phyloP scores from a whole-genome alignment of 1,140 invertebrate genomes.

The Drosophila virilis region DNA sequence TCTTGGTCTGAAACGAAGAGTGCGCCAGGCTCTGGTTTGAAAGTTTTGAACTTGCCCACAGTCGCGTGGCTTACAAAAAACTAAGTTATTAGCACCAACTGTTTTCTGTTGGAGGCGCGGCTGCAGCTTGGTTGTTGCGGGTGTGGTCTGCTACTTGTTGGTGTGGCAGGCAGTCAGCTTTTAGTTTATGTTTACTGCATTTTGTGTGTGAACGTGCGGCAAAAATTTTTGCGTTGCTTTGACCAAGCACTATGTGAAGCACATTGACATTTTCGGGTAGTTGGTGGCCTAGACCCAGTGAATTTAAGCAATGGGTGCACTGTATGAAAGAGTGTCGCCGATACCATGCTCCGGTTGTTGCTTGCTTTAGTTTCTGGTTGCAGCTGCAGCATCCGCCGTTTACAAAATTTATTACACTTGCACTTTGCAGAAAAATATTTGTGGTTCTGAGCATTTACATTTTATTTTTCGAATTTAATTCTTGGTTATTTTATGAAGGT shows the following conservation, averaged over 20 bases:
- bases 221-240: constrained; percentile 54
- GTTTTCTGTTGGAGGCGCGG: constrained; percentile 16
- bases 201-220: constrained; percentile 63
- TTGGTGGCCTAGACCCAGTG: constrained; percentile 21
- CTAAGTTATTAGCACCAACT: constrained; percentile 77
- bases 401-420: constrained; percentile 60
- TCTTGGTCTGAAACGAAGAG: constrained; percentile 46
- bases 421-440: constrained; percentile 63
- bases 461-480: constrained; percentile 61
- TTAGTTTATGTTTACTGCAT: constrained; percentile 72
- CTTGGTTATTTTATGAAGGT: constrained; percentile 17
- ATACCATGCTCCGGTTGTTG: not conserved
- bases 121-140: constrained; percentile 40
- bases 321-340: not conserved
- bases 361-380: constrained; percentile 30
- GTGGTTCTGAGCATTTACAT: constrained; percentile 57
- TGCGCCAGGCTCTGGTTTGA: constrained; percentile 33
- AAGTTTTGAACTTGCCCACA: constrained; percentile 65
- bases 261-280: constrained; percentile 52
- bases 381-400: constrained; percentile 36
- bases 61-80: constrained; percentile 49
- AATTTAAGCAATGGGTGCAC: constrained; percentile 5
- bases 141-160: constrained; percentile 26
- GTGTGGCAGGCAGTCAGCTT: constrained; percentile 27
- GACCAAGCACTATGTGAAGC: constrained; percentile 11